Evolutionary conservation across 1,140 invertebrate genomes (phyloP).

Genomic region (Platorchestia sp.): DNA sequence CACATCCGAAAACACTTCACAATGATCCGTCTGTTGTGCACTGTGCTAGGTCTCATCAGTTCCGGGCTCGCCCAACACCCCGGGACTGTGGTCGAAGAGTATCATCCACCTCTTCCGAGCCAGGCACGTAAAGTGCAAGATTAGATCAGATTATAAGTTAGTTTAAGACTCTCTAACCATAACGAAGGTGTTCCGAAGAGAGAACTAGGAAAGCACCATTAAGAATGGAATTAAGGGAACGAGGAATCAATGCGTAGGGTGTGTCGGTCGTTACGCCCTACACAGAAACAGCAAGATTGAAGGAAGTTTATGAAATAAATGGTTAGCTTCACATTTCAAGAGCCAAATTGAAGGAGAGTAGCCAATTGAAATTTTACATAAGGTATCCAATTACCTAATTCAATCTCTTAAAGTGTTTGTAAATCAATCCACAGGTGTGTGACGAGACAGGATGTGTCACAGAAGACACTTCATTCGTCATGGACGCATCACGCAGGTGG

Average conservation of each 20-base stretch:
- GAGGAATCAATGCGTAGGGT: too few relatives aligned
- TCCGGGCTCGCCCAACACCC: conserved; percentile 2
- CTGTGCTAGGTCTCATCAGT: background rate
- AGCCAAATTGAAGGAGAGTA: too few relatives aligned
- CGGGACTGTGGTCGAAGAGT: background rate
- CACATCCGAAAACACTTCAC: background rate
- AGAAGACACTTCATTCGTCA: conserved; percentile 21
- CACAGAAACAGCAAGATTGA: too few relatives aligned
- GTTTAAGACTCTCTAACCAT: too few relatives aligned
- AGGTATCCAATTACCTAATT: background rate
- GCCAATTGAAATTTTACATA: too few relatives aligned
- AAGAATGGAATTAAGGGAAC: too few relatives aligned
- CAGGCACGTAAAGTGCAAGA: background rate
- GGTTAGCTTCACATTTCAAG: too few relatives aligned
- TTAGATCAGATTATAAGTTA: too few relatives aligned
- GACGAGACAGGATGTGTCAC: conserved; percentile 13
- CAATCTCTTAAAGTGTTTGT: background rate
- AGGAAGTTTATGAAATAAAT: too few relatives aligned
- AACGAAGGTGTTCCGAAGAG: too few relatives aligned
- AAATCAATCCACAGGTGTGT: conserved; percentile 1
- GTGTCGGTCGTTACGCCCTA: too few relatives aligned
- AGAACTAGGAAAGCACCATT: too few relatives aligned
- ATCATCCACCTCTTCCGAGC: conserved; percentile 30
- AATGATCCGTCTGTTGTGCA: background rate
- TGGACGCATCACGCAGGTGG: conserved; percentile 4